A percentile compares a stretch with the other conserved stretches of the same genome.
Conservation (phyloP, 1,140 invertebrate genomes). For the Drosophila bocki region DNA sequence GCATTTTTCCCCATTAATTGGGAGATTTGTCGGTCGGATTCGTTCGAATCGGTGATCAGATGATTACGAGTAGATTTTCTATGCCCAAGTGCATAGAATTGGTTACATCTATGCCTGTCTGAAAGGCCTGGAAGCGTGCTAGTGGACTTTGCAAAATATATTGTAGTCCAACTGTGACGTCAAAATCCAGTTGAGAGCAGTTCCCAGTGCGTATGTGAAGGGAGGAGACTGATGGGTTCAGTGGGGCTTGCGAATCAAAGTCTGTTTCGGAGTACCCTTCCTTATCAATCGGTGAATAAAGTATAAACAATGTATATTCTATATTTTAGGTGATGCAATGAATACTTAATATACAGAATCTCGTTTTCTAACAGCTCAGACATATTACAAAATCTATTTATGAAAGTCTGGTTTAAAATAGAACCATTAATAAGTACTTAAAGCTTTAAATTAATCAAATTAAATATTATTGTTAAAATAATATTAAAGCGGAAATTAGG, state of each 20-base stretch:
- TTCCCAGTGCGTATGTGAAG: conserved; percentile 18
- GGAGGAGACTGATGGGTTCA: conserved; percentile 13
- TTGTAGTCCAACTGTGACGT: conserved; percentile 40
- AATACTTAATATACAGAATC: conserved; percentile 1
- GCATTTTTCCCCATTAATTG: conserved; percentile 66
- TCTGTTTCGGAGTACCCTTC: conserved; percentile 33
- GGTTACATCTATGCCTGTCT: conserved; percentile 14
- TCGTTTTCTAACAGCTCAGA: background rate
- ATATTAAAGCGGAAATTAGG: background rate
- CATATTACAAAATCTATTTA: conserved; percentile 3
- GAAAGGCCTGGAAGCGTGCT: conserved; percentile 16
- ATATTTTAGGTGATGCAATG: conserved; percentile 16
- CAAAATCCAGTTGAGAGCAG: conserved; percentile 34
- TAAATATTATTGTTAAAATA: background rate
- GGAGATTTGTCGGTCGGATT: conserved; percentile 52
- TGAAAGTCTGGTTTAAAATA: background rate
- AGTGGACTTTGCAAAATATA: conserved; percentile 52
- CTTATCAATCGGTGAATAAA: conserved; percentile 21
- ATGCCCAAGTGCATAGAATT: conserved; percentile 26
- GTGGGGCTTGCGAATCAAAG: conserved; percentile 28
- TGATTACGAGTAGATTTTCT: conserved; percentile 64
- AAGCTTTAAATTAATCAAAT: background rate
- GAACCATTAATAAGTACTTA: background rate
- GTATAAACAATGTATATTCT: conserved; percentile 4
- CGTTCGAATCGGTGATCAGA: conserved; percentile 58